phyloP scores from a whole-genome alignment of 2,888 invertebrate genomes.

The Drosophila fulvimacula region DNA sequence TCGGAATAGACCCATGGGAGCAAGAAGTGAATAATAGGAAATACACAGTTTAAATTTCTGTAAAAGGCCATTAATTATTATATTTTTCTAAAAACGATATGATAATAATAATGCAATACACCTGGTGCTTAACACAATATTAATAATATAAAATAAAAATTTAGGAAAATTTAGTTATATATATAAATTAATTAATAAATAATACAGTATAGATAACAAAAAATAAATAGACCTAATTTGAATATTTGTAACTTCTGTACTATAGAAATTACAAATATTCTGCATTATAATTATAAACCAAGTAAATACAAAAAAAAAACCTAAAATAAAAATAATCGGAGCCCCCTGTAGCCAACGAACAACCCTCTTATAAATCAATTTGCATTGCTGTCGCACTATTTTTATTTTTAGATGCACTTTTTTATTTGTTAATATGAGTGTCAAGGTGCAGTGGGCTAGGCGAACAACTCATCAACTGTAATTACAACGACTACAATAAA shows the following conservation, averaged over 20 bases:
- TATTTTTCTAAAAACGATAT: not conserved
- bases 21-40: constrained; percentile 1
- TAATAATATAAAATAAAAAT: not conserved
- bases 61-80: not conserved
- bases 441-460: constrained; percentile 70
- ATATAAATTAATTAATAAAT: too few species aligned
- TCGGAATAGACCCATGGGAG: constrained; percentile 19
- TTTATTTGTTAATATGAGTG: constrained; percentile 69
- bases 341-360: constrained; percentile 9
- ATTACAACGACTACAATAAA: constrained; percentile 21
- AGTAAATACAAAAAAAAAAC: constrained; percentile 35
- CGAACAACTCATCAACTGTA: constrained; percentile 37
- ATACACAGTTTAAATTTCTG: not conserved
- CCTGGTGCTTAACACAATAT: not conserved
- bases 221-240: not conserved
- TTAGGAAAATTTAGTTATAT: too few species aligned
- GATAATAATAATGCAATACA: not conserved
- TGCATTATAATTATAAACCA: too few species aligned
- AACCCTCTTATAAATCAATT: constrained; percentile 50
- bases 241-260: not conserved
- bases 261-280: too few species aligned
- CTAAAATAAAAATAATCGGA: constrained; percentile 1
- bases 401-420: constrained; percentile 69
- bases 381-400: constrained; percentile 60
- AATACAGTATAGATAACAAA: not conserved